Conservation (phyloP, 2,113 vertebrate species). For the Pheucticus melanocephalus region DNA sequence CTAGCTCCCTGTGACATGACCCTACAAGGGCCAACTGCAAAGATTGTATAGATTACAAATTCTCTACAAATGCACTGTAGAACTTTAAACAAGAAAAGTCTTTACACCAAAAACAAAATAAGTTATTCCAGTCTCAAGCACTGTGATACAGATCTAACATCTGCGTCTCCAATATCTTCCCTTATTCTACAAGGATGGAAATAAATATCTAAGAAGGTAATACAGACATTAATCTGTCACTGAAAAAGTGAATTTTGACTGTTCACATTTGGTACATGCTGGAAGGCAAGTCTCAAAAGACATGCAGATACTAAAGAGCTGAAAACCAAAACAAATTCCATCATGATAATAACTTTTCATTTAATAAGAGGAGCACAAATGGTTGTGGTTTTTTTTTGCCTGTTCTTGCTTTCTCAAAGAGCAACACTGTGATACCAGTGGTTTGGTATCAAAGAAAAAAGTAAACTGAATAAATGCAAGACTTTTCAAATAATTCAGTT, state of each 20-base stretch:
- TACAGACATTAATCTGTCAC: background rate
- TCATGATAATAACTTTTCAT: background rate
- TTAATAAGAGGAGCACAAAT: background rate
- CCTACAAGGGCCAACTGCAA: background rate
- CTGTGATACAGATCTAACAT: background rate
- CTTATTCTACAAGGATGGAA: background rate
- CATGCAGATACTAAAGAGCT: background rate
- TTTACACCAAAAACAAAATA: background rate
- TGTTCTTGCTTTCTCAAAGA: background rate
- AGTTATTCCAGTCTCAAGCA: background rate
- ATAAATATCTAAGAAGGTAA: background rate
- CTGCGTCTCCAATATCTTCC: background rate
- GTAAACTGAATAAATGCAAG: background rate
- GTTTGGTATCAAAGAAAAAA: background rate
- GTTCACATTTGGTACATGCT: background rate
- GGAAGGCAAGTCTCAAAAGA: background rate
- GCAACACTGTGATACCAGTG: background rate
- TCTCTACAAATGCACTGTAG: background rate
- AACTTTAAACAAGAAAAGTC: background rate
- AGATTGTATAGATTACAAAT: background rate
- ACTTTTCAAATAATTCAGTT: background rate
- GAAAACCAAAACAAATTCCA: background rate
- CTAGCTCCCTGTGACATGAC: background rate
- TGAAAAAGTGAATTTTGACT: background rate
- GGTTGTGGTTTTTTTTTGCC: background rate